Percentiles rank a stretch among this genome's conserved stretches.
Evolutionary conservation across 2,113 vertebrate genomes (phyloP).

Genomic region (Plestiodon gilberti): DNA sequence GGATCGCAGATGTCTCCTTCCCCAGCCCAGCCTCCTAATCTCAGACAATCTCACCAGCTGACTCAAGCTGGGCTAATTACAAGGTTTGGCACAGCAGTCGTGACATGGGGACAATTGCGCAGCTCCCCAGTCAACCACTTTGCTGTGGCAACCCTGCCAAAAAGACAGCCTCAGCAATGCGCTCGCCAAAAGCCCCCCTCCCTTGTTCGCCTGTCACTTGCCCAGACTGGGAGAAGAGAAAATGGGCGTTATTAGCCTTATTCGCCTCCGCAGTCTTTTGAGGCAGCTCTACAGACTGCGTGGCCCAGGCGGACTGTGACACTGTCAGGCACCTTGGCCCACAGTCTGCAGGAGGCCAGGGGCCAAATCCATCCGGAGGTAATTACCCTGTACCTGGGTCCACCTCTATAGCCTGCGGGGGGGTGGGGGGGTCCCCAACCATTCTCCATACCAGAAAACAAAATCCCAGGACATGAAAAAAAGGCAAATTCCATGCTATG

Average conservation of each 20-base stretch:
- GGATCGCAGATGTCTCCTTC: background rate
- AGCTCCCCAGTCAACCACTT: background rate
- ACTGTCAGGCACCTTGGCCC: background rate
- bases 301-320: background rate
- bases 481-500: too few relatives aligned
- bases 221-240: background rate
- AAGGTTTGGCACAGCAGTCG: background rate
- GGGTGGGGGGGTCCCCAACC: too few relatives aligned
- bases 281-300: fast-evolving
- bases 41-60: background rate
- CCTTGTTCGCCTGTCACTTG: background rate
- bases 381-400: too few relatives aligned
- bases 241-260: background rate
- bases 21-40: background rate
- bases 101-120: background rate
- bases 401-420: background rate
- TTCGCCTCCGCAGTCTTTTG: background rate
- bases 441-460: too few relatives aligned
- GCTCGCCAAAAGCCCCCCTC: background rate
- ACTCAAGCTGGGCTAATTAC: conserved; percentile 3
- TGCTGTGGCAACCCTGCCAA: background rate
- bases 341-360: background rate
- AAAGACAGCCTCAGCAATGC: background rate
- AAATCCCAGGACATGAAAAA: too few relatives aligned
- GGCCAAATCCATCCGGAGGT: background rate